Evolutionary conservation across 2,113 vertebrate genomes (phyloP), one percentile per base, ranked within the genome.

Genomic region (Hippocampus mohnikei): DNA sequence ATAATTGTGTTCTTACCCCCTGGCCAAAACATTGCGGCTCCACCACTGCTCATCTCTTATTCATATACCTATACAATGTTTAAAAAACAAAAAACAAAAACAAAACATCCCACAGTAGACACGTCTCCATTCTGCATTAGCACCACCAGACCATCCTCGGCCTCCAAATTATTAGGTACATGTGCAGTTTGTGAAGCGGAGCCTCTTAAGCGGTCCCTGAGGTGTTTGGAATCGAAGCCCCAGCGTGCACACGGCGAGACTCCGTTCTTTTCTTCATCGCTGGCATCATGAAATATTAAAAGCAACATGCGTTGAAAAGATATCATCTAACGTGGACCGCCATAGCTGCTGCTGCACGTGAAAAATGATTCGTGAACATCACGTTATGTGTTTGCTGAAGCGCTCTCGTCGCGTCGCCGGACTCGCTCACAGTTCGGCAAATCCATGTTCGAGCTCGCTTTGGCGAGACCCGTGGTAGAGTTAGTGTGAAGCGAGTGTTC

Each of bases 1-100:
- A 65, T 65, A 65, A 65, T 65, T 65, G 42, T 65, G 62, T 44
- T 65, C n/a, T 46, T 25, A 12, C 63, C 63, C 63, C 63, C 63
- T 44, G 63, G 63, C 63, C 41, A 65, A 65, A 65, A 65, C 63
- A 48, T 65, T 65, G 41, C 63, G 6, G 42, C n/a, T 65, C 42
- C 25, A 25, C 63, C 63, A 65, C 42, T 44, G 41, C 63, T 65
- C 63, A 65, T 65, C 63, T 46, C 63, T 65, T 65, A 65, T 65
- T 65, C 63, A 65, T 65, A 27, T 18, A 16, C 42, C 42, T 25
- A 65, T 27, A 46, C 40, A 46, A 46, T 60, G 58, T 60, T 33
- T 23, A 55, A 55, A 11, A 21, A 61, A 33, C n/a, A 33, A 8
- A 10, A 61, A 37, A 8, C 8, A 25, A 44, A 64, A 56, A 25